Percentiles rank a stretch among this genome's conserved stretches.
Evolutionary conservation across 2,113 vertebrate genomes (phyloP).

Genomic region (Petromus typicus): DNA sequence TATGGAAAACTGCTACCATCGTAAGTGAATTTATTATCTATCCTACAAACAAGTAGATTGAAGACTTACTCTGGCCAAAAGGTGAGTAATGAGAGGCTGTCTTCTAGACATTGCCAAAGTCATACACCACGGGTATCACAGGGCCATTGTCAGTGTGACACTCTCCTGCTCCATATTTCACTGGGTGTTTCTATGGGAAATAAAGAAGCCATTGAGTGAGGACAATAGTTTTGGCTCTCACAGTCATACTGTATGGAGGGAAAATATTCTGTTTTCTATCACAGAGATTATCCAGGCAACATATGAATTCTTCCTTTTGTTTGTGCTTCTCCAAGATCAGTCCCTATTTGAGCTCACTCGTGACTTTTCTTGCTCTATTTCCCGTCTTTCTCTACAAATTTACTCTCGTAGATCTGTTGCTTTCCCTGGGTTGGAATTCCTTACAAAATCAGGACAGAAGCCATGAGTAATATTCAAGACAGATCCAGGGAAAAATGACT

Average conservation of each 20-base stretch:
- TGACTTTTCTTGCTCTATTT: too few relatives aligned
- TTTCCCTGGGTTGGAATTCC: too few relatives aligned
- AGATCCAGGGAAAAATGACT: too few relatives aligned
- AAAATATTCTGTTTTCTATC: too few relatives aligned
- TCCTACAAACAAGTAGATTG: background rate
- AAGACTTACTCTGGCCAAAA: background rate
- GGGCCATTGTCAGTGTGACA: slow-evolving; percentile 68
- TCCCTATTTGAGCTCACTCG: too few relatives aligned
- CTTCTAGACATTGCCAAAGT: slow-evolving; percentile 63
- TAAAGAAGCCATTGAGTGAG: background rate
- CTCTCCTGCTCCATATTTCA: slow-evolving; percentile 13
- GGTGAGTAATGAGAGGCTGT: slow-evolving; percentile 61
- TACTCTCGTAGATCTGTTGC: too few relatives aligned
- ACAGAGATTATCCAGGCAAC: background rate
- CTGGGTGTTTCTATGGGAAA: slow-evolving; percentile 58
- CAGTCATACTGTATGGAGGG: background rate
- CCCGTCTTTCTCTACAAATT: too few relatives aligned
- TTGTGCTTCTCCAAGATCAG: background rate
- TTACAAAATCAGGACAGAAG: background rate
- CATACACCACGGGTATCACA: slow-evolving; percentile 68
- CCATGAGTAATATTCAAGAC: too few relatives aligned
- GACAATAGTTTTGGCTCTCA: background rate
- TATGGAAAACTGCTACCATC: background rate
- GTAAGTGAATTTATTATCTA: background rate
- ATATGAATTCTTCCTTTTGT: background rate